Percentiles rank a stretch among this genome's conserved stretches.
Conservation (phyloP, 2,113 vertebrate genomes). For the Syngnathus scovelli region DNA sequence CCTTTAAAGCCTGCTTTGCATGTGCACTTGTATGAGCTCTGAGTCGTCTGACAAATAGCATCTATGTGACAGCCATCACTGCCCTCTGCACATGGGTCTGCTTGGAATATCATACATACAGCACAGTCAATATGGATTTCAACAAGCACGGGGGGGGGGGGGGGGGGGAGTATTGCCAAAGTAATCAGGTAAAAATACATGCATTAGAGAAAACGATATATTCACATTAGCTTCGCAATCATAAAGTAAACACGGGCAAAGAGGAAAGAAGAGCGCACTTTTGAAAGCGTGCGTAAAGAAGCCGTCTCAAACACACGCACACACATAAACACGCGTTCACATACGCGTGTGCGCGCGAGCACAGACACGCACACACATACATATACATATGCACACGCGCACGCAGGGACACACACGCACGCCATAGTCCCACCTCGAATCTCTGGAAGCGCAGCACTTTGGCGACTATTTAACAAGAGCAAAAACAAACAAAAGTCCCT, state of each 20-base stretch:
- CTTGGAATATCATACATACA: slow-evolving; percentile 23
- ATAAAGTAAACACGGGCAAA: neutral
- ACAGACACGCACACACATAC: slow-evolving; percentile 14
- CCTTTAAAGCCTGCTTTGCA: slow-evolving; percentile 90
- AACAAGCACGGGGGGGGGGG: neutral
- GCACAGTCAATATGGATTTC: neutral
- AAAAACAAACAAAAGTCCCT: slow-evolving; percentile 75
- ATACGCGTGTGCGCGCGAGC: slow-evolving; percentile 20
- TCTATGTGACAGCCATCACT: slow-evolving; percentile 90
- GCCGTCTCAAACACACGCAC: slow-evolving; percentile 29
- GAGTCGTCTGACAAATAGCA: slow-evolving; percentile 90
- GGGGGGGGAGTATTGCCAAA: neutral
- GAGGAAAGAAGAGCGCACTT: slow-evolving; percentile 45
- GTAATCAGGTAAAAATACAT: neutral
- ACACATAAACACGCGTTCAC: slow-evolving; percentile 5
- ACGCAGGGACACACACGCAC: slow-evolving; percentile 26
- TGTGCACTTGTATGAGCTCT: slow-evolving; percentile 86
- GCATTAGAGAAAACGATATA: neutral
- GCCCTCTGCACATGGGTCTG: slow-evolving; percentile 78
- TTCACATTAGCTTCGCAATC: neutral
- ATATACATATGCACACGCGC: neutral
- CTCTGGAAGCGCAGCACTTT: slow-evolving; percentile 67
- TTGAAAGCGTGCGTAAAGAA: slow-evolving; percentile 60
- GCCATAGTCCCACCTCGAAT: slow-evolving; percentile 71
- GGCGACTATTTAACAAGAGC: slow-evolving; percentile 75